Evolutionary conservation across 2,797 vertebrate species (phyloP).

Genomic region (Eremophila alpestris): DNA sequence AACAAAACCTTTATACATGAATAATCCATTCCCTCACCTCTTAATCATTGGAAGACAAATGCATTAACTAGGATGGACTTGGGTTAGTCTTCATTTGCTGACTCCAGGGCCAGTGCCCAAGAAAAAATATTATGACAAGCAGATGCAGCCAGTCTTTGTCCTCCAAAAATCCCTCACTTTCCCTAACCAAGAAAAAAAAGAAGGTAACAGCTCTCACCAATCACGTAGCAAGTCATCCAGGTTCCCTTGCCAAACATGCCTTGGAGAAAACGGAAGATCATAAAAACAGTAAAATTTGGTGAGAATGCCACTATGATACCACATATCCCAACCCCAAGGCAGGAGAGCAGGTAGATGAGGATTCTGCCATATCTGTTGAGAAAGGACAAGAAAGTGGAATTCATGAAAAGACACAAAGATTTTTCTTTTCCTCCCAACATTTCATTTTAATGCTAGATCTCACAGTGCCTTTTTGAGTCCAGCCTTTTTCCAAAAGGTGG

Average conservation of each 20-base stretch:
- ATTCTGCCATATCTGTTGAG: constrained; percentile 88
- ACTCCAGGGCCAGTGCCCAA: not conserved
- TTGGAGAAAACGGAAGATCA: constrained; percentile 89
- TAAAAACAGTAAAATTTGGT: constrained; percentile 85
- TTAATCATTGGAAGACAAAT: not conserved
- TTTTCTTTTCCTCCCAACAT: not conserved
- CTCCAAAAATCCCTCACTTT: not conserved
- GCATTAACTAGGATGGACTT: not conserved
- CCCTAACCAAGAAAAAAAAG: not conserved
- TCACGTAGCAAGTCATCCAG: constrained; percentile 91
- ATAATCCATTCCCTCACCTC: not conserved
- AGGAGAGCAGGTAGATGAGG: constrained; percentile 86
- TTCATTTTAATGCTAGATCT: not conserved
- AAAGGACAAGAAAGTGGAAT: not conserved
- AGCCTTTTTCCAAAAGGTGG: not conserved
- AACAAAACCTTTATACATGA: not conserved
- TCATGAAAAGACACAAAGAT: not conserved
- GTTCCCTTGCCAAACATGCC: constrained; percentile 93
- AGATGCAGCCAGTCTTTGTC: not conserved
- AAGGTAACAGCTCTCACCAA: constrained; percentile 80
- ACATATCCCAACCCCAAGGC: constrained; percentile 82
- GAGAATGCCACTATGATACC: constrained; percentile 90
- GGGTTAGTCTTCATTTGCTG: not conserved
- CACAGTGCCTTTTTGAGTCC: not conserved
- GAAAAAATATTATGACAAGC: not conserved